Percentiles rank a stretch among this genome's conserved stretches.
Conservation (phyloP, 2,797 vertebrate species). For the Fratercula arctica region DNA sequence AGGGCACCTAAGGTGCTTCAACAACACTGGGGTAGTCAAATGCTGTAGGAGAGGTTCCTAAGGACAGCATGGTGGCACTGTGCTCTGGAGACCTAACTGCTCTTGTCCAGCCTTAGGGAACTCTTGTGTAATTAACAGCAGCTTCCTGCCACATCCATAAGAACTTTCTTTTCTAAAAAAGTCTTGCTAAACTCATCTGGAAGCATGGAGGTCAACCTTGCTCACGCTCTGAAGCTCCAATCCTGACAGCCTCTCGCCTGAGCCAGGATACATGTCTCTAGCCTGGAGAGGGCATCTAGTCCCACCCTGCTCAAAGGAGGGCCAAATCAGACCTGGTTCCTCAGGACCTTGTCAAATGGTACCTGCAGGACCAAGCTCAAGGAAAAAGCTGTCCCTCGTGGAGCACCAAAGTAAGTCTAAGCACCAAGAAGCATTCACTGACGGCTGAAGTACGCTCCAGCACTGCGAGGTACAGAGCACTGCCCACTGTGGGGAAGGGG, state of each 20-base stretch:
- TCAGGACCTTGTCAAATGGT: not conserved
- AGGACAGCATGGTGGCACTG: not conserved
- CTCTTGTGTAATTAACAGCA: not conserved
- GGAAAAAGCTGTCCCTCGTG: not conserved
- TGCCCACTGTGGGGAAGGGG: rapidly evolving
- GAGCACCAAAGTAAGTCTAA: not conserved
- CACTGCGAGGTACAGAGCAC: not conserved
- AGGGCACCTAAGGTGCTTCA: not conserved
- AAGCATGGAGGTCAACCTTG: rapidly evolving
- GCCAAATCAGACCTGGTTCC: not conserved
- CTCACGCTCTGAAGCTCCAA: rapidly evolving
- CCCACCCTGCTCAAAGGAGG: not conserved
- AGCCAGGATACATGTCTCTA: not conserved
- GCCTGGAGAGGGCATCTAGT: not conserved
- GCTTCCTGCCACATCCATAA: rapidly evolving
- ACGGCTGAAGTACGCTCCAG: rapidly evolving
- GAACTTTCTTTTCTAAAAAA: not conserved
- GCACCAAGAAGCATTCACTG: not conserved
- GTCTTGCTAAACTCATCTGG: not conserved
- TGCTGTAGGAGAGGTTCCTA: not conserved
- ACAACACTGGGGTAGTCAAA: not conserved
- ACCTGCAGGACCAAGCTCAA: not conserved
- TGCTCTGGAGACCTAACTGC: not conserved
- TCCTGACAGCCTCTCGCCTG: not conserved
- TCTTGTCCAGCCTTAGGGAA: not conserved